phyloP scores from a whole-genome alignment of 1,140 invertebrate species.

The Parapsyche elsis region DNA sequence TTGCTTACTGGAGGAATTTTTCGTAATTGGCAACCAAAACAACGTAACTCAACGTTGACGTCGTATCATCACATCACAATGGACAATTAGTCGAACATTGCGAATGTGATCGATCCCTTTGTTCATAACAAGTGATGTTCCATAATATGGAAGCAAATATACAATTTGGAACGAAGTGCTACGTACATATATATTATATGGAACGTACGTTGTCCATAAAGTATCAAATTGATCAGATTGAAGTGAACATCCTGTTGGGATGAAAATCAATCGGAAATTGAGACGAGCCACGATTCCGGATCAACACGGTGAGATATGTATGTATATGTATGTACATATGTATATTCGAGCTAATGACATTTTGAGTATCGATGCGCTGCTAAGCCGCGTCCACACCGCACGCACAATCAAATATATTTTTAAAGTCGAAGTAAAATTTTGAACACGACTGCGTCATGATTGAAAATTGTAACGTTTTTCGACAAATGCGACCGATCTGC shows the following conservation, averaged over 20 bases:
- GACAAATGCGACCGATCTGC: too few relatives aligned
- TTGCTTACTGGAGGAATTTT: neutral
- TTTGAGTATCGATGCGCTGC: neutral
- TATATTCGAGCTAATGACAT: neutral
- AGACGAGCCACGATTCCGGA: neutral
- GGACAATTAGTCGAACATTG: too few relatives aligned
- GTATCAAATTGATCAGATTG: constrained; percentile 7
- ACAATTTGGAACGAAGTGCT: too few relatives aligned
- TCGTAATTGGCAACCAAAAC: neutral
- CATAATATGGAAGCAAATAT: too few relatives aligned
- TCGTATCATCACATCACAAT: too few relatives aligned
- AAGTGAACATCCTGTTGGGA: neutral
- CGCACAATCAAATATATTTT: too few relatives aligned
- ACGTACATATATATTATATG: too few relatives aligned
- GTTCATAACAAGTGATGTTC: too few relatives aligned
- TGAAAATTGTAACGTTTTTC: too few relatives aligned
- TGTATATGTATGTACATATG: neutral
- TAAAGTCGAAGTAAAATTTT: too few relatives aligned
- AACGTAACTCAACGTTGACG: neutral
- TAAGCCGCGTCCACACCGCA: neutral
- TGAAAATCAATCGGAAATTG: constrained; percentile 29
- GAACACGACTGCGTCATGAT: too few relatives aligned
- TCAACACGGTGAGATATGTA: neutral
- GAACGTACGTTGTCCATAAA: neutral
- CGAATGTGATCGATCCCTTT: too few relatives aligned